A percentile compares a stretch with the other conserved stretches of the same genome.
phyloP scores from a whole-genome alignment of 2,797 vertebrate species.

The Microctenopoma steveboyesi region DNA sequence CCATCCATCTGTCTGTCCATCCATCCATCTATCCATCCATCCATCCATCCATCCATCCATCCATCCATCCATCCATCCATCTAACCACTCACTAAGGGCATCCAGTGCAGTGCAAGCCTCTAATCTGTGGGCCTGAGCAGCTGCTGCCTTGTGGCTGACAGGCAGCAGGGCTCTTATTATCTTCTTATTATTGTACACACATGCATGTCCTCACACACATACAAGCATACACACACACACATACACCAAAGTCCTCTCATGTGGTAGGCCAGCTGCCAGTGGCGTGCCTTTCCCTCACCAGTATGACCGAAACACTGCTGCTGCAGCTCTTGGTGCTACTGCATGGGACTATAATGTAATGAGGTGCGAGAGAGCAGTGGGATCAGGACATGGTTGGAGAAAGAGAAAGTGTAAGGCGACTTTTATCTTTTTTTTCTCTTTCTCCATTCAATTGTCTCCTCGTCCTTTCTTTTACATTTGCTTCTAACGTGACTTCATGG shows the following conservation, averaged over 20 bases:
- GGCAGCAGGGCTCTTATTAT: conserved; percentile 80
- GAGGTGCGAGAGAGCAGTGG: conserved; percentile 35
- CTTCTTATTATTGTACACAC: conserved; percentile 78
- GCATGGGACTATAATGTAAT: conserved; percentile 71
- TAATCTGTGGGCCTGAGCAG: conserved; percentile 80
- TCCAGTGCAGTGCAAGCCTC: conserved; percentile 77
- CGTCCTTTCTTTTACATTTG: not conserved
- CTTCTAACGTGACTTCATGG: not conserved
- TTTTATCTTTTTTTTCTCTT: not conserved
- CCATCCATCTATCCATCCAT: conserved; percentile 63
- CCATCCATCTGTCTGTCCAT: conserved; percentile 53
- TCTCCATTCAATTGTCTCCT: not conserved
- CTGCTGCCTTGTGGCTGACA: conserved; percentile 80
- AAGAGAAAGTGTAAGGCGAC: conserved; percentile 24
- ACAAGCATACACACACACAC: conserved; percentile 53
- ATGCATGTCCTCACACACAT: conserved; percentile 58
- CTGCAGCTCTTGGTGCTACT: conserved; percentile 68
- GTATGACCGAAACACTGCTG: conserved; percentile 70
- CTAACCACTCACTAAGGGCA: conserved; percentile 73
- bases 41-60: conserved; percentile 68
- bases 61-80: conserved; percentile 59
- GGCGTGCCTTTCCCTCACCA: conserved; percentile 88
- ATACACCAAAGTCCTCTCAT: conserved; percentile 83
- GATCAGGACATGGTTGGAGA: conserved; percentile 11
- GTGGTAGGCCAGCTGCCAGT: conserved; percentile 96